Percentiles rank a stretch among this genome's conserved stretches.
Evolutionary conservation across 2,888 invertebrate species (phyloP).

Genomic region (Campaea margaritaria): DNA sequence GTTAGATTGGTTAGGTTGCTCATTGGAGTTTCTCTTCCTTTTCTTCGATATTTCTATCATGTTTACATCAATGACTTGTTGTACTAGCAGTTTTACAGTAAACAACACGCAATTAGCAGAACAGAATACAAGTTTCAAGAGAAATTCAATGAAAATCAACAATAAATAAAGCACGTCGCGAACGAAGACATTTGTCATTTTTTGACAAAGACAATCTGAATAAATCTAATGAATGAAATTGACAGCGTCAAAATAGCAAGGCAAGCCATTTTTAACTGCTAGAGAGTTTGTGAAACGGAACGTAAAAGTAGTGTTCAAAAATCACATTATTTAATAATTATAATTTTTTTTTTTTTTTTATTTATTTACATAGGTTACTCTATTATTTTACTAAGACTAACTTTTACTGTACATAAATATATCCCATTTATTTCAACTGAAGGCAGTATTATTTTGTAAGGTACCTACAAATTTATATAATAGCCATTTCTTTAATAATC

Average conservation of each 20-base stretch:
- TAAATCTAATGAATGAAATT: background rate
- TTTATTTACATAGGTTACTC: no score
- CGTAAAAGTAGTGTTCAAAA: no score
- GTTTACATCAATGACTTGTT: constrained; percentile 58
- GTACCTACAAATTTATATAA: no score
- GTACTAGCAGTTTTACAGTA: constrained; percentile 49
- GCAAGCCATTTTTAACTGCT: background rate
- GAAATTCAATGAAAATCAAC: constrained; percentile 60
- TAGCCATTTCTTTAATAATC: no score
- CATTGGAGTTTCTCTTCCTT: constrained; percentile 59
- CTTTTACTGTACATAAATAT: no score
- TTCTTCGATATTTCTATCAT: constrained; percentile 74
- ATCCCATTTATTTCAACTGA: no score
- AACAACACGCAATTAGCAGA: constrained; percentile 45
- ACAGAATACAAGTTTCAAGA: constrained; percentile 57
- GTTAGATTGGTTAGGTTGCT: constrained; percentile 62
- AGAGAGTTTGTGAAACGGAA: no score
- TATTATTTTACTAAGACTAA: no score
- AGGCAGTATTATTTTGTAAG: no score
- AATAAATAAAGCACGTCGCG: constrained; percentile 60
- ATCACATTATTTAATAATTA: no score
- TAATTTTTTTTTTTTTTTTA: no score
- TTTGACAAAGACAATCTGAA: constrained; percentile 46
- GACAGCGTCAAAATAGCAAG: constrained; percentile 3
- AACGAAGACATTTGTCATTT: constrained; percentile 65